Evolutionary conservation across 1,140 invertebrate species (phyloP).

Genomic region (Saccostrea cuccullata): DNA sequence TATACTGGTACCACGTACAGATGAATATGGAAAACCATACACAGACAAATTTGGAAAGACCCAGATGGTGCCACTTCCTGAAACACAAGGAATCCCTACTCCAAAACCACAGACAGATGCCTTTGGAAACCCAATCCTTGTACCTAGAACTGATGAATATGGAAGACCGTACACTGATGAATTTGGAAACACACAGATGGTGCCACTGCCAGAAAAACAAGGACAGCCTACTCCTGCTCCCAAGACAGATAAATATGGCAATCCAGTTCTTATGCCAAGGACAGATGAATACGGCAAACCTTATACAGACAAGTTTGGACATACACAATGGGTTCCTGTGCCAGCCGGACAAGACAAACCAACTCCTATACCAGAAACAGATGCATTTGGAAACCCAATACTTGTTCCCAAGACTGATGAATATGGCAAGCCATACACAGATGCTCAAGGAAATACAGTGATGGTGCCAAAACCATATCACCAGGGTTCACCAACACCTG

Average conservation of each 20-base stretch:
- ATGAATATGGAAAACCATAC: slow-evolving; percentile 40
- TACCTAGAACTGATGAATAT: slow-evolving; percentile 12
- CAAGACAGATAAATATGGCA: slow-evolving; percentile 39
- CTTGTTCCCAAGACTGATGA: slow-evolving; percentile 9
- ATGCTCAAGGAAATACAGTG: slow-evolving; percentile 11
- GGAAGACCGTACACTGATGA: slow-evolving; percentile 42
- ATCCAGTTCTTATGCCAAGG: slow-evolving; percentile 45
- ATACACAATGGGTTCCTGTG: slow-evolving; percentile 58
- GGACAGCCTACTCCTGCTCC: slow-evolving; percentile 24
- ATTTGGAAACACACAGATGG: background rate
- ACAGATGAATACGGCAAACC: slow-evolving; percentile 41
- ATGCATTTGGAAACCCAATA: slow-evolving; percentile 19
- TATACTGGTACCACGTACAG: slow-evolving; percentile 23
- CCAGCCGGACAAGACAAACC: slow-evolving; percentile 29
- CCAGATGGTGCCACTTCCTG: slow-evolving; percentile 8
- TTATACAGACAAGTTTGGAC: slow-evolving; percentile 49
- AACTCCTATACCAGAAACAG: slow-evolving; percentile 36
- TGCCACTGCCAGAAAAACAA: slow-evolving; percentile 5
- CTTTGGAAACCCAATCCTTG: slow-evolving; percentile 37
- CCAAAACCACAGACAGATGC: slow-evolving; percentile 39
- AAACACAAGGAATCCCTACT: slow-evolving; percentile 36
- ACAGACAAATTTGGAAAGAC: slow-evolving; percentile 48
- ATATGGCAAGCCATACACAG: slow-evolving; percentile 37
- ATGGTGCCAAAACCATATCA: background rate
- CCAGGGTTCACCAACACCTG: slow-evolving; percentile 32